Conservation (phyloP, 2,797 vertebrate species). For the Masticophis lateralis region DNA sequence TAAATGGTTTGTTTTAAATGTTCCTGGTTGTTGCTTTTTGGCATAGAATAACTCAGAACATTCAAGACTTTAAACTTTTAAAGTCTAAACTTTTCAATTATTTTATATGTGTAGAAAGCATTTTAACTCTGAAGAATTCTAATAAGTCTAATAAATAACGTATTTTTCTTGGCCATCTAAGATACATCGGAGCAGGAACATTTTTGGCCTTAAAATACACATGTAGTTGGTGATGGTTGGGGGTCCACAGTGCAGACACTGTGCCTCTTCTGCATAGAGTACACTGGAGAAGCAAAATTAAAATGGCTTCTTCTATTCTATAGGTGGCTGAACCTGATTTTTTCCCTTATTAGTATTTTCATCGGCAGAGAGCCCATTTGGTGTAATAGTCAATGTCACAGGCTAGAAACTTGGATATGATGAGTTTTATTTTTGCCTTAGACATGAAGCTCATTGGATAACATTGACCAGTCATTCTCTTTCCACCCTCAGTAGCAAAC, state of each 20-base stretch:
- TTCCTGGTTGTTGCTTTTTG: constrained; percentile 57
- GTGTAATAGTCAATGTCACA: not conserved
- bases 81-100: not conserved
- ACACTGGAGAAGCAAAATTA: not conserved
- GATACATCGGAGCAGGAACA: not conserved
- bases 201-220: not conserved
- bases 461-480: not conserved
- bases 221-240: not conserved
- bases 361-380: not conserved
- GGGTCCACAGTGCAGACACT: not conserved
- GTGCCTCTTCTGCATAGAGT: not conserved
- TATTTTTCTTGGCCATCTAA: not conserved
- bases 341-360: not conserved
- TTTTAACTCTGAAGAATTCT: not conserved
- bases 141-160: not conserved
- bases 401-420: not conserved
- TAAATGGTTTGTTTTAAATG: constrained; percentile 85
- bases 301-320: not conserved
- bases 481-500: not conserved
- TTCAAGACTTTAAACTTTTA: not conserved
- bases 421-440: not conserved
- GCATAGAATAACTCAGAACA: not conserved
- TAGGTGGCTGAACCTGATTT: not conserved
- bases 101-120: not conserved
- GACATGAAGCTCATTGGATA: not conserved